phyloP scores from a whole-genome alignment of 2,888 invertebrate species.

The Tetranychus piercei region DNA sequence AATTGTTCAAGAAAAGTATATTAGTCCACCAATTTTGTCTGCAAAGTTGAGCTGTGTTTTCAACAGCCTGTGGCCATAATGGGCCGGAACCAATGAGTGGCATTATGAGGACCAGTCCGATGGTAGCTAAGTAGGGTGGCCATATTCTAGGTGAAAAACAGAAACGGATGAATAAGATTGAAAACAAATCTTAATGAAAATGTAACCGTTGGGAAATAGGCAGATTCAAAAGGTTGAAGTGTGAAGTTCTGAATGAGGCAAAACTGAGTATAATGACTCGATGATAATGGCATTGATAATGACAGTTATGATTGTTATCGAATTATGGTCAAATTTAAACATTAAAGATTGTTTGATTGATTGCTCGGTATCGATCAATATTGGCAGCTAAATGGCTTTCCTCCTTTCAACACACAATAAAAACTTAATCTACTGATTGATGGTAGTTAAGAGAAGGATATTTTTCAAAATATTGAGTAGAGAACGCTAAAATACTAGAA shows the following conservation, averaged over 20 bases:
- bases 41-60: constrained; percentile 19
- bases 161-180: neutral
- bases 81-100: constrained; percentile 24
- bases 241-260: no score
- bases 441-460: neutral
- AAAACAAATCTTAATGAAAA: neutral
- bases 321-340: no score
- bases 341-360: neutral
- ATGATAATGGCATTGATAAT: no score
- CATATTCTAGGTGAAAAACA: constrained; percentile 4
- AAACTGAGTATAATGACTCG: no score
- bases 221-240: neutral
- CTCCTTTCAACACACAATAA: neutral
- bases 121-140: constrained; percentile 22
- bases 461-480: no score
- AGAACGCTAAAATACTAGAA: no score
- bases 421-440: neutral
- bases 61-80: constrained; percentile 22
- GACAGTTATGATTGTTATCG: no score
- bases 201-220: neutral
- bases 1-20: constrained; percentile 24
- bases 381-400: neutral
- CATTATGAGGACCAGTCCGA: constrained; percentile 20
- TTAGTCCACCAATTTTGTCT: constrained; percentile 24
- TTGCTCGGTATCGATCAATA: neutral